Conservation (phyloP, 2,113 vertebrate genomes). For the Phylloscopus whistleri region DNA sequence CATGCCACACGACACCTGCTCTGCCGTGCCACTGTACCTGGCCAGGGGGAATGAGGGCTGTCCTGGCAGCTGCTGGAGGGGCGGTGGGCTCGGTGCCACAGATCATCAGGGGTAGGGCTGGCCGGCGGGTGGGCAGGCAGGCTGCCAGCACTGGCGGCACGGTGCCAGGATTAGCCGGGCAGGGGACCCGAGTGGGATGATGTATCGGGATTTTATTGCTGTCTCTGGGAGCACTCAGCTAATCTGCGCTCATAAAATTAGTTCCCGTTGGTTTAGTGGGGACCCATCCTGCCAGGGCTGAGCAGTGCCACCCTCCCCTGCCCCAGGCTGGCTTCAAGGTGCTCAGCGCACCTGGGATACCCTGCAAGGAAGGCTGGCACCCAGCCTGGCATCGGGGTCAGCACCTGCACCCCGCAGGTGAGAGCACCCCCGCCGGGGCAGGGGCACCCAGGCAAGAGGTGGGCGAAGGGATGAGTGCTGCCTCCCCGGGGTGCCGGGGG, state of each 20-base stretch:
- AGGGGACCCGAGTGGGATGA: neutral
- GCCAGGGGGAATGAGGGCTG: neutral
- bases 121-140: neutral
- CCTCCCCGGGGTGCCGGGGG: neutral
- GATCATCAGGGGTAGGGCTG: neutral
- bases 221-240: neutral
- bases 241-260: neutral
- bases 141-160: neutral
- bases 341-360: accelerated
- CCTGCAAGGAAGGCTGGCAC: neutral
- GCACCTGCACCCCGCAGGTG: neutral
- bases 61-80: neutral
- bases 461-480: neutral
- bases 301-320: neutral
- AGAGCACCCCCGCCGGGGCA: accelerated
- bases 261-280: neutral
- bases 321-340: neutral
- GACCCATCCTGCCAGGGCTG: neutral
- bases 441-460: neutral
- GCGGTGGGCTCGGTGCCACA: neutral
- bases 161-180: neutral
- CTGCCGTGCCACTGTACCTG: accelerated
- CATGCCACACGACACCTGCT: accelerated
- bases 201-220: neutral
- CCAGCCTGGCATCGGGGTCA: neutral